These are phyloP conservation scores for Rhagologus leucostigma DNA, from an alignment of 2,113 vertebrate species.

Conservation along the genomic window DNA sequence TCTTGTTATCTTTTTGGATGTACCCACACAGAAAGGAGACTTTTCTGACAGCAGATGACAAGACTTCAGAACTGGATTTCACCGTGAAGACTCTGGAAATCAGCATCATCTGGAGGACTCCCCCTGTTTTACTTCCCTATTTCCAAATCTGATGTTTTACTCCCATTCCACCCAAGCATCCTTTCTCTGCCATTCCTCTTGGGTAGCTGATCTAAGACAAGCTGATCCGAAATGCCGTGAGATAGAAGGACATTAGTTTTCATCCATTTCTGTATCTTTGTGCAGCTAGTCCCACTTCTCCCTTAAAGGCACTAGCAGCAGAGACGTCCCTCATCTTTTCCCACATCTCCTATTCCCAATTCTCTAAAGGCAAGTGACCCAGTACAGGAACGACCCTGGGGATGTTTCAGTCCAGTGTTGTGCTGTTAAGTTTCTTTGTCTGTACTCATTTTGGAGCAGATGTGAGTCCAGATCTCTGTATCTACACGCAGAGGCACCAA, in stretches of 20 bases:
- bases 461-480: background rate
- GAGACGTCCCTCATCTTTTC: background rate
- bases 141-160: background rate
- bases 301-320: background rate
- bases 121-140: background rate
- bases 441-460: background rate
- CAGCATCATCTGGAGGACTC: background rate
- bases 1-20: background rate
- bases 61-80: background rate
- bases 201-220: background rate
- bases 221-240: background rate
- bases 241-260: background rate
- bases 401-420: background rate
- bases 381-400: accelerated
- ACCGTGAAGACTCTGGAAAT: background rate
- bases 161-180: background rate
- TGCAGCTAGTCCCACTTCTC: background rate
- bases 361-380: background rate
- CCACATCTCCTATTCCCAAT: background rate
- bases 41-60: background rate
- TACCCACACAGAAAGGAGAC: background rate
- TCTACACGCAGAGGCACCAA: background rate
- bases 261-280: background rate
- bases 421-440: background rate
- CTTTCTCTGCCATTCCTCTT: background rate